Conservation (phyloP, 2,113 vertebrate species). For the Tetrax tetrax region DNA sequence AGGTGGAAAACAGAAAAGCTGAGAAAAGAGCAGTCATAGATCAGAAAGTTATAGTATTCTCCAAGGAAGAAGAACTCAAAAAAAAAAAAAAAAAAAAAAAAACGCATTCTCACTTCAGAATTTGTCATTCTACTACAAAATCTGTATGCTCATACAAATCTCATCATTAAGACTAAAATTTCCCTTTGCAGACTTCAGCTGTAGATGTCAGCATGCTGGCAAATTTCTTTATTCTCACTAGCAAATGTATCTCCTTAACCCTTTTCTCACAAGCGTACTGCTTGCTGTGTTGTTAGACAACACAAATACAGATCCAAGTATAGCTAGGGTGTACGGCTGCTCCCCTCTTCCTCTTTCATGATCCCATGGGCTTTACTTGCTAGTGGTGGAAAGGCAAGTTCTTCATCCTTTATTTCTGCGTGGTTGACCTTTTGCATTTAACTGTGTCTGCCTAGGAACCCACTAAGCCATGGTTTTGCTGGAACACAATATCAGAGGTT, state of each 20-base stretch:
- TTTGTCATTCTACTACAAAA: neutral
- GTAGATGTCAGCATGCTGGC: neutral
- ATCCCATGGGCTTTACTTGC: neutral
- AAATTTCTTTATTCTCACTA: neutral
- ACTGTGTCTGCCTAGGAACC: neutral
- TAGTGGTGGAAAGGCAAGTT: neutral
- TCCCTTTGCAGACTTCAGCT: neutral
- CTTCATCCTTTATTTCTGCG: neutral
- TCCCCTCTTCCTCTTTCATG: neutral
- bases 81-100: neutral
- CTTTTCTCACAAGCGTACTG: neutral
- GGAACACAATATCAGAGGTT: neutral
- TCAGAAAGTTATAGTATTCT: neutral
- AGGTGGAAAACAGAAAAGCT: neutral
- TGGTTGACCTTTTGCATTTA: neutral
- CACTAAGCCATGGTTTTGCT: neutral
- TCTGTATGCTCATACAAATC: neutral
- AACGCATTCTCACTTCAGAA: neutral
- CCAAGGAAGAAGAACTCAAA: neutral
- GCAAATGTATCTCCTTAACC: neutral
- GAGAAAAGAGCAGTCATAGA: neutral
- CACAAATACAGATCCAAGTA: neutral
- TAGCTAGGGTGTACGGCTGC: accelerated
- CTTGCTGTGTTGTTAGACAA: neutral
- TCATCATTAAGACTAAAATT: neutral